These are phyloP conservation scores for Dione juno DNA, from an alignment of 2,888 invertebrate genomes.

Conservation along the genomic window DNA sequence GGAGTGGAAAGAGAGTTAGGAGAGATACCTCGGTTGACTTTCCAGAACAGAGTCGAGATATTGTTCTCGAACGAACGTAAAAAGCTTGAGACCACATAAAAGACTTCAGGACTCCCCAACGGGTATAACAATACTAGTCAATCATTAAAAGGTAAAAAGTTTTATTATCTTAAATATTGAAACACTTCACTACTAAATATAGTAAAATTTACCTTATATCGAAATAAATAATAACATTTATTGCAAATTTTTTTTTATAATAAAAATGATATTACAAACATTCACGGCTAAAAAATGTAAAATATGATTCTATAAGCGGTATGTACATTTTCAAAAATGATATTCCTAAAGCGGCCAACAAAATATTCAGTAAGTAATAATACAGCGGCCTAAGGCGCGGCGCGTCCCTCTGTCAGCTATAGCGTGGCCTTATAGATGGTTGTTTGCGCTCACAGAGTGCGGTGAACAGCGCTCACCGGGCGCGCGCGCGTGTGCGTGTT, in stretches of 20 bases:
- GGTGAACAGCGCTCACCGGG: constrained; percentile 84
- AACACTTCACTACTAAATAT: too few species aligned
- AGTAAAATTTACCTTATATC: too few species aligned
- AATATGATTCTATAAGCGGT: not conserved
- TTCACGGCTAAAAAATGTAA: not conserved
- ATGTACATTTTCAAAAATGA: not conserved
- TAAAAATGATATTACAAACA: not conserved
- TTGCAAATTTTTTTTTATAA: not conserved
- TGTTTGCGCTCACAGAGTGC: constrained; percentile 85
- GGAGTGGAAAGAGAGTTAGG: too few species aligned
- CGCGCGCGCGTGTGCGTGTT: constrained; percentile 69
- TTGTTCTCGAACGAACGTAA: too few species aligned
- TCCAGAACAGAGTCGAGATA: too few species aligned
- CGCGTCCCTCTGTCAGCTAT: constrained; percentile 80
- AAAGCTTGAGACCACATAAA: too few species aligned
- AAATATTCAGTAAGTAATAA: constrained; percentile 31
- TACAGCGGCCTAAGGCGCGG: constrained; percentile 68
- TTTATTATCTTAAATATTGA: too few species aligned
- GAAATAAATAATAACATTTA: too few species aligned
- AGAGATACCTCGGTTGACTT: too few species aligned
- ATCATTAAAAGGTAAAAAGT: too few species aligned
- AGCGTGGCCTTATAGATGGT: constrained; percentile 85
- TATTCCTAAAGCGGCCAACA: not conserved
- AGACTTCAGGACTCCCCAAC: too few species aligned
- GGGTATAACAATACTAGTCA: too few species aligned